phyloP scores from a whole-genome alignment of 2,888 invertebrate genomes.

The Diloba caeruleocephala region DNA sequence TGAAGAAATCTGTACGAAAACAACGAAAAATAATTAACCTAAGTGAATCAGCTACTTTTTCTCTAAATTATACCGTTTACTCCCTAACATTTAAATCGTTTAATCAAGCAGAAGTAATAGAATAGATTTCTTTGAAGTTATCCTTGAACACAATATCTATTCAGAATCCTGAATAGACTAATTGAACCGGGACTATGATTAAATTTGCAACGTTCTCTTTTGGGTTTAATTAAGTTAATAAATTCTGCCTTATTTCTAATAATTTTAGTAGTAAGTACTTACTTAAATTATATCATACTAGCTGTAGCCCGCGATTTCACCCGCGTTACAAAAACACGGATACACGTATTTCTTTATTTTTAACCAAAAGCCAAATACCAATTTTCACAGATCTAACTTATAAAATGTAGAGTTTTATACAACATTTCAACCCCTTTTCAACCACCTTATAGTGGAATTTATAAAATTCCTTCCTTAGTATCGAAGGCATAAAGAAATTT shows the following conservation, averaged over 20 bases:
- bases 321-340: too few species aligned
- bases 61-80: conserved; percentile 26
- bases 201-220: conserved; percentile 22
- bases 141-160: conserved; percentile 23
- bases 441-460: too few species aligned
- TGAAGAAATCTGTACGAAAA: conserved; percentile 3
- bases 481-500: too few species aligned
- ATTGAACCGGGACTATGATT: conserved; percentile 29
- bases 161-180: conserved; percentile 29
- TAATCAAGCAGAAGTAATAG: conserved; percentile 39
- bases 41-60: conserved; percentile 25
- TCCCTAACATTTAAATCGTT: conserved; percentile 32
- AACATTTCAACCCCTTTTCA: too few species aligned
- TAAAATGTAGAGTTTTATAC: too few species aligned
- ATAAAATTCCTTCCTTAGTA: too few species aligned
- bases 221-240: conserved; percentile 31
- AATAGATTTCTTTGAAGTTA: conserved; percentile 31
- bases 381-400: too few species aligned
- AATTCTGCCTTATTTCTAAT: conserved; percentile 15
- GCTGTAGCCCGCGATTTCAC: neutral
- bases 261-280: conserved; percentile 14
- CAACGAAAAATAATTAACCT: conserved; percentile 21
- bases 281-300: conserved; percentile 11
- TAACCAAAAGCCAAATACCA: too few species aligned
- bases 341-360: too few species aligned